Conservation (phyloP, 2,113 vertebrate species). For the Scopus umbretta region DNA sequence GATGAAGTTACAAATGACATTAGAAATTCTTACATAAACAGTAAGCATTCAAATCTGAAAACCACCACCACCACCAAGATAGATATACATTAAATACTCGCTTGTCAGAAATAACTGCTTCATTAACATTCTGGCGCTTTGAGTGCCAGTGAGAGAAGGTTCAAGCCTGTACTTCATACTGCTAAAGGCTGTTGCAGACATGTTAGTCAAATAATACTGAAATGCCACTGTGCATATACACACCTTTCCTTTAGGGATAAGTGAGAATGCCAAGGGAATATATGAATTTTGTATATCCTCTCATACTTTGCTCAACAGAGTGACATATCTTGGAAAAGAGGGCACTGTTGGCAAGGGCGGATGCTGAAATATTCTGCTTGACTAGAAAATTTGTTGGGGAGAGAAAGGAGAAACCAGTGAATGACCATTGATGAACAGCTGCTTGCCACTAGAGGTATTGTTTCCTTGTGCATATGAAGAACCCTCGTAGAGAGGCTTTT, state of each 20-base stretch:
- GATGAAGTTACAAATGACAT: background rate
- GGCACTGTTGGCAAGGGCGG: background rate
- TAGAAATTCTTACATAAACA: background rate
- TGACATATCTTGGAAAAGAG: background rate
- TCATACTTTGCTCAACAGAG: background rate
- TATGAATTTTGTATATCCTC: background rate
- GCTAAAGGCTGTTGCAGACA: background rate
- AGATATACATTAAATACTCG: background rate
- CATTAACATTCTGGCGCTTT: background rate
- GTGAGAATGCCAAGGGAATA: background rate
- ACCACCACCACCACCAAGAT: background rate
- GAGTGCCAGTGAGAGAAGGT: background rate
- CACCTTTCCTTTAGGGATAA: background rate
- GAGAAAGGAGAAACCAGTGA: background rate
- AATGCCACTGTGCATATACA: background rate
- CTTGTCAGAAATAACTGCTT: background rate
- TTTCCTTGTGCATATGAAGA: background rate
- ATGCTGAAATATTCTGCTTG: background rate
- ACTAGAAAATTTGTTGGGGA: background rate
- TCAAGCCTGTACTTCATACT: background rate
- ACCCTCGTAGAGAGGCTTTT: background rate
- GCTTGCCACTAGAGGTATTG: background rate
- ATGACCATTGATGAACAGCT: background rate
- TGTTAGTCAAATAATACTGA: background rate
- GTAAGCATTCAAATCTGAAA: background rate